phyloP scores from a whole-genome alignment of 2,888 invertebrate genomes.

The Polydrusus pterygomalis region DNA sequence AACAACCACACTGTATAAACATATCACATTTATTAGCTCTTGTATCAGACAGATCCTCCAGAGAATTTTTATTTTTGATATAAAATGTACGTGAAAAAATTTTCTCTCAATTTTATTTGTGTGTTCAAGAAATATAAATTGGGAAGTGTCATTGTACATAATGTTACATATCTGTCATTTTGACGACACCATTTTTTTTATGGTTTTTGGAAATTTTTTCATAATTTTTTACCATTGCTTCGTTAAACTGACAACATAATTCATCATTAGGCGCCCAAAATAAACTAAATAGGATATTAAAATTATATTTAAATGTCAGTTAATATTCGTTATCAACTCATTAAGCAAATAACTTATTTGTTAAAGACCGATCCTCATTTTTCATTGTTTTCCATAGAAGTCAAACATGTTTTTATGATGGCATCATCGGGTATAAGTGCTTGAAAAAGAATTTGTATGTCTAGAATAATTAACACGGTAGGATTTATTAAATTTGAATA shows the following conservation, averaged over 20 bases:
- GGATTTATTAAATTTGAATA: no score
- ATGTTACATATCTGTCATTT: no score
- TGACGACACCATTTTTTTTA: no score
- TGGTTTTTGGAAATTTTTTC: no score
- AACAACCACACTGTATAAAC: no score
- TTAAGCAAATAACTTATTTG: slow-evolving; percentile 8
- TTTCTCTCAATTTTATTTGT: no score
- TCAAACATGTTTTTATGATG: slow-evolving; percentile 22
- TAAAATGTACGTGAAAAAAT: no score
- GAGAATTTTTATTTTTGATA: no score
- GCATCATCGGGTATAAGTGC: slow-evolving; percentile 7
- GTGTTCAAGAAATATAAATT: no score
- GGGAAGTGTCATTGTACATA: no score
- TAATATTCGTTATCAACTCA: slow-evolving; percentile 10
- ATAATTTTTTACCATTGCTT: not conserved
- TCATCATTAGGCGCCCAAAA: not conserved
- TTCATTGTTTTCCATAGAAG: slow-evolving; percentile 21
- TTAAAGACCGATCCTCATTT: slow-evolving; percentile 12
- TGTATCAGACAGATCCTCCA: no score
- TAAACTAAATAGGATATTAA: not conserved
- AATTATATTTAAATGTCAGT: slow-evolving; percentile 5
- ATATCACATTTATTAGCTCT: no score
- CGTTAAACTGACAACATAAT: not conserved
- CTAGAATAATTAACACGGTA: not conserved
- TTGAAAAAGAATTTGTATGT: not conserved